Evolutionary conservation across 1,140 invertebrate species (phyloP).

Genomic region (Brachionus manjavacas): DNA sequence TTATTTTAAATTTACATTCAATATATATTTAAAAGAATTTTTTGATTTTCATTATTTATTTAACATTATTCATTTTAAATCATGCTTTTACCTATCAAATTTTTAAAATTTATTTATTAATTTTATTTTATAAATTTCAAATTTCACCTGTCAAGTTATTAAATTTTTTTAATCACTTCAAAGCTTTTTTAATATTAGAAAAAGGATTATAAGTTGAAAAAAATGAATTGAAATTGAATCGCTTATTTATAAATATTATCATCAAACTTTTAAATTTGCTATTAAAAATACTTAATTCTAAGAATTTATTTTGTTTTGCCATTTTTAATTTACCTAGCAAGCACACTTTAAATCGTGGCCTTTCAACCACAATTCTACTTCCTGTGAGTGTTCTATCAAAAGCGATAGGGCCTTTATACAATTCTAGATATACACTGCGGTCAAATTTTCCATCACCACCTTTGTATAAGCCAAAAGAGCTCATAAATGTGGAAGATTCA

Average conservation of each 20-base stretch:
- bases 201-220: background rate
- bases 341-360: background rate
- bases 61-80: background rate
- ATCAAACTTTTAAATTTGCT: background rate
- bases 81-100: background rate
- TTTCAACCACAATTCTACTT: background rate
- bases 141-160: background rate
- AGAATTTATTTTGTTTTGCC: background rate
- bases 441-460: background rate
- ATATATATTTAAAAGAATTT: background rate
- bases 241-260: background rate
- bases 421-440: constrained; percentile 7
- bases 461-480: background rate
- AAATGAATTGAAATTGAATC: background rate
- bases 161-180: background rate
- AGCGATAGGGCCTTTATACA: background rate
- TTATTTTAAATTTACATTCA: background rate
- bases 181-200: background rate
- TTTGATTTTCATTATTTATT: background rate
- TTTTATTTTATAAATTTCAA: background rate
- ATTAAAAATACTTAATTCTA: background rate
- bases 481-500: background rate
- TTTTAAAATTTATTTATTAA: background rate
- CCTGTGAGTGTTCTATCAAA: background rate
- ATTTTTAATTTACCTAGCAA: background rate